Percentiles rank a stretch among this genome's conserved stretches.
Evolutionary conservation across 2,888 invertebrate genomes (phyloP).

Genomic region (Drosophila vallismaia): DNA sequence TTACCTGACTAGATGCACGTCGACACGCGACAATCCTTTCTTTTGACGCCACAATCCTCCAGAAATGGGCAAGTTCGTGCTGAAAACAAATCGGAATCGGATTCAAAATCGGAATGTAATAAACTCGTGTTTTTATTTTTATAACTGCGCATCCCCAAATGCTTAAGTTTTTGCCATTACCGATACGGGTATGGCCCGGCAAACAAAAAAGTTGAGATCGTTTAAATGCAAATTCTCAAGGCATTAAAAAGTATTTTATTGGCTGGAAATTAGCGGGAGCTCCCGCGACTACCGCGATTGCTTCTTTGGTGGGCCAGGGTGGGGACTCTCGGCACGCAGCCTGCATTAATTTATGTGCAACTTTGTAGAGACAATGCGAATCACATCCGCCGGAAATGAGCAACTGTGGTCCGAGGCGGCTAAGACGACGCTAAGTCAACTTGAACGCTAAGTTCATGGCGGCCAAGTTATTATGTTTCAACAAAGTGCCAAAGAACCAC

Average conservation of each 20-base stretch:
- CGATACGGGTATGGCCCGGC: conserved; percentile 33
- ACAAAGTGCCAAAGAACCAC: conserved; percentile 56
- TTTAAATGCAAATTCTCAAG: conserved; percentile 65
- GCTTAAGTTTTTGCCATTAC: conserved; percentile 26
- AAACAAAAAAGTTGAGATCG: conserved; percentile 46
- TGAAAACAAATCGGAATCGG: conserved; percentile 47
- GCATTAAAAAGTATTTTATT: conserved; percentile 63
- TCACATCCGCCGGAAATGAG: conserved; percentile 72
- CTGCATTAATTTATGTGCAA: conserved; percentile 66
- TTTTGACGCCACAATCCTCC: conserved; percentile 43
- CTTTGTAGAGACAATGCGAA: conserved; percentile 49
- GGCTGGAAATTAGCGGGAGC: conserved; percentile 23
- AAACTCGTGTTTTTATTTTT: conserved; percentile 58
- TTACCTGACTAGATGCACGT: conserved; percentile 70
- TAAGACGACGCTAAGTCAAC: conserved; percentile 22
- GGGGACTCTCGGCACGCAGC: conserved; percentile 43
- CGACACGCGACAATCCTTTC: conserved; percentile 56
- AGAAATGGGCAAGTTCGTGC: conserved; percentile 16
- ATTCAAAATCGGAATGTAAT: conserved; percentile 31
- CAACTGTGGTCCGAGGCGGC: conserved; percentile 42
- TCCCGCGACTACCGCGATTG: background rate
- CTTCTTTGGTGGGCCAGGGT: background rate
- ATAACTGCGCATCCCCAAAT: conserved; percentile 45
- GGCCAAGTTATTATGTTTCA: conserved; percentile 69
- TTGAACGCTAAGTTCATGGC: conserved; percentile 5